Evolutionary conservation across 2,113 vertebrate genomes (phyloP), one percentile per base, ranked within the genome.

Genomic region (Hippopotamus amphibius): DNA sequence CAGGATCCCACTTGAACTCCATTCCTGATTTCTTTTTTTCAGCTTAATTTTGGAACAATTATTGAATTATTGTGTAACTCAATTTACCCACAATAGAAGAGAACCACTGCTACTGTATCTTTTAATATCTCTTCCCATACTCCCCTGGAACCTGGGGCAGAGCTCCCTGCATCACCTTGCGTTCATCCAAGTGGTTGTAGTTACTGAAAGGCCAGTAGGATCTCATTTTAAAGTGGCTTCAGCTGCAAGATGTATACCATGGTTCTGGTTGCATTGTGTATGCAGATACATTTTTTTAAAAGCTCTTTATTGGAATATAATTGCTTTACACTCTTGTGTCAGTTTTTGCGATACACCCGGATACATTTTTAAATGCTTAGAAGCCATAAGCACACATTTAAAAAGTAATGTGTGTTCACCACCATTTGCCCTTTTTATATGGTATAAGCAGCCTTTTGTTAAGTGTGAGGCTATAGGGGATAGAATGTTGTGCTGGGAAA

Each of bases 11-110:
- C 46, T 57, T 66, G 59, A 68, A 46, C 50, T 81, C 66, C 22
- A 7, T 33, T 71, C 33, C 68, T 30, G 53, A 88, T n/a, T 92
- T 90, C 79, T 93, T 19, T 59, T 79, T 82, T 55, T 21, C n/a
- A 53, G 55, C 46, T 95, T 68, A 91, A 63, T 74, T 92, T 83
- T 92, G 65, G 16, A 77, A 48, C 9, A 61, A 57, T 83, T 84
- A 83, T 72, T 85, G 74, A 94, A 85, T 88, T 37, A 43, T 53
- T 33, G 7, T 30, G 6, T 66, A 63, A 69, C 33, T 89, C n/a
- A 17, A 24, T 89, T 89, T 93, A 57, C 46, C 41, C 16, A 46
- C 33, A 63, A 46, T 74, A 74, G 90, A 48, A 89, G 2, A 71
- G 50, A 53, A 50, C 11, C 48, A 24, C 19, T 43, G 12, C 7